Evolutionary conservation across 2,888 invertebrate genomes (phyloP).

Genomic region (Tachystola acroxantha): DNA sequence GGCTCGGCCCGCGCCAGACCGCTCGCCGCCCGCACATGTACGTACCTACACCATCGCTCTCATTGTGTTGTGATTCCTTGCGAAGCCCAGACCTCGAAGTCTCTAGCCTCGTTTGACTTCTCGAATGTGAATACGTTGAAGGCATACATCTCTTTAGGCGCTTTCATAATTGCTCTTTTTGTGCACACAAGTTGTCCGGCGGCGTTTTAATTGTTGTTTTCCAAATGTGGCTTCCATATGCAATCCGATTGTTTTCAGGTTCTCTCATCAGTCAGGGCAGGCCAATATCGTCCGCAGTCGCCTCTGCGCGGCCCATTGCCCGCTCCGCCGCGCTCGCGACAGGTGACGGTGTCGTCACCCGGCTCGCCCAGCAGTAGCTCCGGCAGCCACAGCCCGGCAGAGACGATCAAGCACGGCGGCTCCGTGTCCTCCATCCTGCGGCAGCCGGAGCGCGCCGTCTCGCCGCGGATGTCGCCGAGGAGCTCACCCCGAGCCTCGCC

Average conservation of each 20-base stretch:
- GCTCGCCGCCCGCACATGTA: slow-evolving; percentile 85
- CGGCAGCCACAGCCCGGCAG: slow-evolving; percentile 88
- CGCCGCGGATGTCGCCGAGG: slow-evolving; percentile 62
- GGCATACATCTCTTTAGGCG: no score
- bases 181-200: no score
- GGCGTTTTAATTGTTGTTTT: no score
- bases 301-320: slow-evolving; percentile 80
- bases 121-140: no score
- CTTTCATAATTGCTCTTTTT: no score
- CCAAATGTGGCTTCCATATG: no score
- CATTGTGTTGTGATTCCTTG: no score
- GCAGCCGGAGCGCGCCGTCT: slow-evolving; percentile 57
- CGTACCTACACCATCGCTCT: no score
- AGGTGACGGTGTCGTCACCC: slow-evolving; percentile 81
- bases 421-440: slow-evolving; percentile 68
- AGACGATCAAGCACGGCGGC: slow-evolving; percentile 82
- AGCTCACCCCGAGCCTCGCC: slow-evolving; percentile 57
- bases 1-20: slow-evolving; percentile 78
- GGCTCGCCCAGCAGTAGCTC: slow-evolving; percentile 93
- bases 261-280: slow-evolving; percentile 85
- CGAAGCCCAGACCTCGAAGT: no score
- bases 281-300: slow-evolving; percentile 85
- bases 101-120: no score
- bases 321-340: slow-evolving; percentile 71
- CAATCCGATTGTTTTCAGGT: slow-evolving; percentile 69